Evolutionary conservation across 2,113 vertebrate species (phyloP), one percentile per base, ranked within the genome.

Genomic region (Triplophysa tibetana): DNA sequence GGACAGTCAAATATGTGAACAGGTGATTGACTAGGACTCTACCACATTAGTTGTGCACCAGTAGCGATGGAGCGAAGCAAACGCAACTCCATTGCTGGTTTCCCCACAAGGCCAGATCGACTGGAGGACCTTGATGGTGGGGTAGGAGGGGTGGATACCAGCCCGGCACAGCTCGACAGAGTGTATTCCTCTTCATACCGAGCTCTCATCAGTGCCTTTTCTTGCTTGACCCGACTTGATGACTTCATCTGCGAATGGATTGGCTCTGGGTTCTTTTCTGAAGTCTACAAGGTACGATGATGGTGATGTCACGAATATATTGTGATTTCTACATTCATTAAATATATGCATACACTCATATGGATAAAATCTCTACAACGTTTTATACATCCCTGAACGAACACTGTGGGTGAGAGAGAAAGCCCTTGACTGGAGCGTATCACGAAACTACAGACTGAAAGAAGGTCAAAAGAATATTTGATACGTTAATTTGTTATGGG

Each of bases 201-300:
- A 83, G 98, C 98, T 86, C 95, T 98, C 73, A 98, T 98, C 93
- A 98, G 94, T 93, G 98, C 97, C 94, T 98, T 99, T 93, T 98
- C 97, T 85, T 94, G 96, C 92, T 94, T 99, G 52, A 99, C 98
- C 0, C 95, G 97, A 87, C 96, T 99, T 12, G 97, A 99, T 90
- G 98, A 99, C 90, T 99, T 99, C 90, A 93, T 91, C 23, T 94
- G 95, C 83, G 98, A 99, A 91, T 95, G 98, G 93, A 98, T 99
- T 72, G 97, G 98, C 79, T 97, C 96, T 38, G 98, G 97, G 64
- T 99, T 99, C 91, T 99, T 98, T 90, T 99, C 98, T 26, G 97
- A 99, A 79, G 98, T 99, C 79, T 99, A 97, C 83, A 99, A 97
- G 95, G 98, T 98, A 75, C 80, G 62, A 77, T 52, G 13, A 6